Percentiles rank a stretch among this genome's conserved stretches.
These are phyloP conservation scores for Hesperophylax magnus DNA, from an alignment of 1,140 invertebrate genomes.

Conservation along the genomic window DNA sequence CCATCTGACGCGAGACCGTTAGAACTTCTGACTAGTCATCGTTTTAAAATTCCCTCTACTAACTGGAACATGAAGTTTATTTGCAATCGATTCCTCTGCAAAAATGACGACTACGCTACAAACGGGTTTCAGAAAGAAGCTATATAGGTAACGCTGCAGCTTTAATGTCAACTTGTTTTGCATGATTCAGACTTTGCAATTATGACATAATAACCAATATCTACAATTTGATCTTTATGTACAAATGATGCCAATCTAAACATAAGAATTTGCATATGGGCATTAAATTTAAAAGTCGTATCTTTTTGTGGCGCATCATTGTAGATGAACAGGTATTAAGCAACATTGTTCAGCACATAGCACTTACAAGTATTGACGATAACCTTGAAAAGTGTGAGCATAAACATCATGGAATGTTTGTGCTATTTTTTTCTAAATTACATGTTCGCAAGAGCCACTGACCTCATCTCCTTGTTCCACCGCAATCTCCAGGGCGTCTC, in stretches of 20 bases:
- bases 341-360: too few species aligned
- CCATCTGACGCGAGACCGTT: conserved; percentile 44
- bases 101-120: background rate
- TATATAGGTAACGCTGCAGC: background rate
- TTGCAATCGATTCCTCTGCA: conserved; percentile 41
- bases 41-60: conserved; percentile 34
- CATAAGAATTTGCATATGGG: background rate
- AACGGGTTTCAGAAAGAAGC: background rate
- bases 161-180: conserved; percentile 15
- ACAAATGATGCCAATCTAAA: conserved; percentile 19
- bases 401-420: too few species aligned
- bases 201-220: background rate
- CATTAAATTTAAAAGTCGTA: background rate
- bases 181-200: background rate
- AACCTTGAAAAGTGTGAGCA: too few species aligned
- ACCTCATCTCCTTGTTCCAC: conserved; percentile 80
- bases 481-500: conserved; percentile 90
- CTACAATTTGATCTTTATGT: background rate
- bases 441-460: conserved; percentile 6
- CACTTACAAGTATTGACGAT: too few species aligned
- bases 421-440: too few species aligned
- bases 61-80: background rate
- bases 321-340: too few species aligned
- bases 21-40: conserved; percentile 4
- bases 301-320: too few species aligned